phyloP scores from a whole-genome alignment of 2,797 vertebrate genomes.

The Pseudocheirus occidentalis region DNA sequence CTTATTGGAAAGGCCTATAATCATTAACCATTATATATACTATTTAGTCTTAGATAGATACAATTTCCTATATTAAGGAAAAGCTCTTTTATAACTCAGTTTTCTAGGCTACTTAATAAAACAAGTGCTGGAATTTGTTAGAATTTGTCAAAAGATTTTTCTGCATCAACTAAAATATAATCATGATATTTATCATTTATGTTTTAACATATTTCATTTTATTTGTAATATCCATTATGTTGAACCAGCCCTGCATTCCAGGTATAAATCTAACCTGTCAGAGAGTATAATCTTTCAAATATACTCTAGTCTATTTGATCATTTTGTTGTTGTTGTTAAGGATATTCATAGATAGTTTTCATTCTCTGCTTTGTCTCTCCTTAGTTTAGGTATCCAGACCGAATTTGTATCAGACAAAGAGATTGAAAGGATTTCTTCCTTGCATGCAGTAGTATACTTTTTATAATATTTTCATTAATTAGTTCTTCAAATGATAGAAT shows the following conservation, averaged over 20 bases:
- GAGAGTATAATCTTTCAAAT: neutral
- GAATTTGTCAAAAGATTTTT: neutral
- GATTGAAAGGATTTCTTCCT: neutral
- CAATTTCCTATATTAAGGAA: neutral
- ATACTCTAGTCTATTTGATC: neutral
- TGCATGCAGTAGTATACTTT: neutral
- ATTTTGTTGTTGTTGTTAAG: neutral
- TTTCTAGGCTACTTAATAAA: neutral
- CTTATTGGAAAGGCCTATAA: neutral
- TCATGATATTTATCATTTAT: neutral
- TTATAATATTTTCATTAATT: neutral
- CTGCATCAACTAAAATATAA: neutral
- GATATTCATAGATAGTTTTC: neutral
- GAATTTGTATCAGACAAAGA: neutral
- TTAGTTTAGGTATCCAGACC: neutral
- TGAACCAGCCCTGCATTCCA: neutral
- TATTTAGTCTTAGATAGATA: neutral
- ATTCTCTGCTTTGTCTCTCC: neutral
- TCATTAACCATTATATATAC: neutral
- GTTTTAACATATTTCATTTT: neutral
- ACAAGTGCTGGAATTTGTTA: neutral
- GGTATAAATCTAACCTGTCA: too few relatives aligned
- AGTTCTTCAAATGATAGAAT: neutral
- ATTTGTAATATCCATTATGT: neutral
- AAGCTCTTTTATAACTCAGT: neutral